These are phyloP conservation scores for Melitaea cinxia DNA, from an alignment of 1,140 invertebrate species.

Conservation along the genomic window DNA sequence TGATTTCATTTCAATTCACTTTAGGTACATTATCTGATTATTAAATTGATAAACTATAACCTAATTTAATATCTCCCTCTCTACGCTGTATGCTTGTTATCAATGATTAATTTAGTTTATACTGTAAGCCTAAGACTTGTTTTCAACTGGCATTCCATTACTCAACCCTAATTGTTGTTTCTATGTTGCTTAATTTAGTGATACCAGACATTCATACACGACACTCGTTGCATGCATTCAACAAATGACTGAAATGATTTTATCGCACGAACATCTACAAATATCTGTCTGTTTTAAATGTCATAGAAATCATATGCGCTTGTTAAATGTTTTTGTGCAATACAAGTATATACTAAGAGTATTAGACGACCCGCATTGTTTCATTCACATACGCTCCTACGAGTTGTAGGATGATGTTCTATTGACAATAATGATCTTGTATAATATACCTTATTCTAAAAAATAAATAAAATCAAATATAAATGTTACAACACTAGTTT, in stretches of 20 bases:
- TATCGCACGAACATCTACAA: not conserved
- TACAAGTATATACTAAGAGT: not conserved
- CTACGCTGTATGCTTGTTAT: no score
- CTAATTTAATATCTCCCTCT: no score
- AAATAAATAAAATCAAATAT: no score
- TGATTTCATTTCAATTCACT: no score
- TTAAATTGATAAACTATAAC: no score
- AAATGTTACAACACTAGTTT: no score
- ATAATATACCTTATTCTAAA: no score
- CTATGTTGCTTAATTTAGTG: slow-evolving; percentile 58
- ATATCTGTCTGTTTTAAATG: not conserved
- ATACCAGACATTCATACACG: slow-evolving; percentile 49
- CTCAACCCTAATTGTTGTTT: slow-evolving; percentile 59
- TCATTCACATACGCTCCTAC: not conserved
- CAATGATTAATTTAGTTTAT: slow-evolving; percentile 1
- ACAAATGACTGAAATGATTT: slow-evolving; percentile 22
- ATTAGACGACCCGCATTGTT: not conserved
- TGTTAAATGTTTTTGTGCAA: not conserved
- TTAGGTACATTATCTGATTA: no score
- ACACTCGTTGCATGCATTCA: slow-evolving; percentile 15
- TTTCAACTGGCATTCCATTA: slow-evolving; percentile 57
- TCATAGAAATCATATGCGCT: not conserved
- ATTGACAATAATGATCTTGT: no score
- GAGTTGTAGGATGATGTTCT: no score
- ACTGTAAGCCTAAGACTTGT: slow-evolving; percentile 52